Percentiles rank a stretch among this genome's conserved stretches.
Evolutionary conservation across 2,113 vertebrate species (phyloP).

Genomic region (Lycocorax pyrrhopterus): DNA sequence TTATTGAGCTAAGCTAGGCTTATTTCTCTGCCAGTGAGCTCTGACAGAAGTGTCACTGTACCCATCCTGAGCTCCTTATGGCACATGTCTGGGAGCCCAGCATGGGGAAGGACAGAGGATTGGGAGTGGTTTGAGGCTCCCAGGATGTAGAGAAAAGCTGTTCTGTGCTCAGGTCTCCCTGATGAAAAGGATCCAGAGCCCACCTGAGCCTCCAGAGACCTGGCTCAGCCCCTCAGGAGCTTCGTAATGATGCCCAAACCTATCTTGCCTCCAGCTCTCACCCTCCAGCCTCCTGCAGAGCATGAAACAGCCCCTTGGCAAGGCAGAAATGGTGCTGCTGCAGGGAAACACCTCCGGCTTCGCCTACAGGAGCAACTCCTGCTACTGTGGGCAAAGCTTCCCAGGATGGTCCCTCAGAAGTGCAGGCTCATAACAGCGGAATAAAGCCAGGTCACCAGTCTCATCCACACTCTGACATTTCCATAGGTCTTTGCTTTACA

Average conservation of each 20-base stretch:
- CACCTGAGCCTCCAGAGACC: neutral
- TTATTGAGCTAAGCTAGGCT: neutral
- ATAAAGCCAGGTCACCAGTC: neutral
- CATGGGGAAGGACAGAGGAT: neutral
- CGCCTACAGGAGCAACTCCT: neutral
- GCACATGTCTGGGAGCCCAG: neutral
- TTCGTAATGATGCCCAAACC: neutral
- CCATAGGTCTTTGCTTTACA: slow-evolving; percentile 41
- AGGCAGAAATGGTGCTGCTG: neutral
- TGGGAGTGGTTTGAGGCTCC: neutral
- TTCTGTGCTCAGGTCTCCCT: neutral
- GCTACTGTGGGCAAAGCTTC: neutral
- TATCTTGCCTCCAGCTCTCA: neutral
- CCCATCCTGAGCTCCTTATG: neutral
- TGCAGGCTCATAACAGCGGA: neutral
- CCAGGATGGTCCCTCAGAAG: neutral
- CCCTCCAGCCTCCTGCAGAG: neutral
- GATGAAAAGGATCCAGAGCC: neutral
- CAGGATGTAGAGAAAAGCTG: neutral
- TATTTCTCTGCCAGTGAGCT: neutral
- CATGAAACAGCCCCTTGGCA: neutral
- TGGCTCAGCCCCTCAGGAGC: neutral
- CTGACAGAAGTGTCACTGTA: neutral
- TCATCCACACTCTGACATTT: slow-evolving; percentile 29
- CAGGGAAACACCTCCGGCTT: neutral